Evolutionary conservation across 2,888 invertebrate species (phyloP).

Genomic region (Yponomeuta malinellus): DNA sequence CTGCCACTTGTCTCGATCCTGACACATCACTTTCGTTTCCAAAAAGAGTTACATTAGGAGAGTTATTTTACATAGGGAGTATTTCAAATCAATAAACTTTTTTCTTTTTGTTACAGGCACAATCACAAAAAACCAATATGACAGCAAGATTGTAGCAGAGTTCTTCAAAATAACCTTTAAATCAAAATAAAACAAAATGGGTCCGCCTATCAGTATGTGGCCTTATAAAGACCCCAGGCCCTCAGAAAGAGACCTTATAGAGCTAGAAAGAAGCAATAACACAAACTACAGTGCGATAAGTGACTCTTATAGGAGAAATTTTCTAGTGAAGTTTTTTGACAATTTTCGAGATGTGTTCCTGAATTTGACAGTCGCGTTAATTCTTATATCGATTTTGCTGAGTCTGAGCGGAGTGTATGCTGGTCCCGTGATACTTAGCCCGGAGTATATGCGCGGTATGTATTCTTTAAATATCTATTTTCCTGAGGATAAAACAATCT

Average conservation of each 20-base stretch:
- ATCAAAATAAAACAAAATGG: slow-evolving; percentile 37
- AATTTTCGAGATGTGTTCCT: slow-evolving; percentile 45
- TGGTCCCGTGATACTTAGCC: slow-evolving; percentile 56
- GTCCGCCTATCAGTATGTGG: slow-evolving; percentile 56
- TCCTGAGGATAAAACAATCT: not conserved
- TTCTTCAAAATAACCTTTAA: slow-evolving; percentile 5
- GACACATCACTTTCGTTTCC: no score
- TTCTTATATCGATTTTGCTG: slow-evolving; percentile 50
- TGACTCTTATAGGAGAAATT: slow-evolving; percentile 39
- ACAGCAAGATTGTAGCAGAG: slow-evolving; percentile 42
- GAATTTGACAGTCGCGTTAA: slow-evolving; percentile 48
- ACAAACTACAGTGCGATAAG: slow-evolving; percentile 28
- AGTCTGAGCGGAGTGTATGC: slow-evolving; percentile 47
- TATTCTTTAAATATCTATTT: not conserved
- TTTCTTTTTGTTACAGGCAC: slow-evolving; percentile 13
- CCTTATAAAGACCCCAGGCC: slow-evolving; percentile 40
- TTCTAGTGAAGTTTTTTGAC: slow-evolving; percentile 34
- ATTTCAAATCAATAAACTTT: not conserved
- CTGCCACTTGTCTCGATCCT: no score
- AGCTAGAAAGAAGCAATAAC: slow-evolving; percentile 17
- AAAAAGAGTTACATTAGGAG: no score
- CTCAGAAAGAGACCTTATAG: not conserved
- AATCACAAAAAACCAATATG: slow-evolving; percentile 39
- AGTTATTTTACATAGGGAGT: no score
- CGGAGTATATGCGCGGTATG: slow-evolving; percentile 67